phyloP scores from a whole-genome alignment of 2,888 invertebrate genomes.

The Eupsilia transversa region DNA sequence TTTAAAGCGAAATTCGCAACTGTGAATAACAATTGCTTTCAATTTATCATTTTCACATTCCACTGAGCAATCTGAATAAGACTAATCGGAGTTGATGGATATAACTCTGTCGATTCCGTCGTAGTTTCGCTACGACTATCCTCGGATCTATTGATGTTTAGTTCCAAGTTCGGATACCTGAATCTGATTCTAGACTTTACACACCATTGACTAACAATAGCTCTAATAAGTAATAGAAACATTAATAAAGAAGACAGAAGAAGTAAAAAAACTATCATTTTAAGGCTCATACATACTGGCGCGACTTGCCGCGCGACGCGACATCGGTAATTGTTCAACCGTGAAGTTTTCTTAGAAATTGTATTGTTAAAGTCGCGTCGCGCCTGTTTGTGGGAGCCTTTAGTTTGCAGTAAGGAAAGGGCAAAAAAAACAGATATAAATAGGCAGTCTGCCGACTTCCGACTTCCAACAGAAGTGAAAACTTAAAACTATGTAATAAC shows the following conservation, averaged over 20 bases:
- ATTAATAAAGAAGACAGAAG: neutral
- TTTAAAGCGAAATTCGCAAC: conserved; percentile 61
- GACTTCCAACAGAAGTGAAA: too few species aligned
- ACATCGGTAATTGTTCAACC: too few species aligned
- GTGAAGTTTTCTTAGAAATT: too few species aligned
- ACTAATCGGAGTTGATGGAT: conserved; percentile 58
- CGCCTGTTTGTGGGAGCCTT: too few species aligned
- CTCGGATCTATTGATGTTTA: conserved; percentile 37
- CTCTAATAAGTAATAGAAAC: conserved; percentile 6
- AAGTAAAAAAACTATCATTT: too few species aligned
- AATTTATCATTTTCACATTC: conserved; percentile 71
- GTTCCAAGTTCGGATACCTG: conserved; percentile 38
- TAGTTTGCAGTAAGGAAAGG: too few species aligned
- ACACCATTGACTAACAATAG: conserved; percentile 23
- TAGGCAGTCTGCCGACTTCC: too few species aligned
- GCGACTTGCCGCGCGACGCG: too few species aligned
- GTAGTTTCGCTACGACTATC: conserved; percentile 37
- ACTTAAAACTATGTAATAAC: too few species aligned
- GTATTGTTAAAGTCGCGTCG: too few species aligned
- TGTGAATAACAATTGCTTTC: conserved; percentile 55
- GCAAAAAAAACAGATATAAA: too few species aligned
- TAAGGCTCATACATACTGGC: too few species aligned
- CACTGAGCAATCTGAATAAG: conserved; percentile 68
- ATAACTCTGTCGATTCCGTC: conserved; percentile 38
- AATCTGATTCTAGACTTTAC: conserved; percentile 30